These are phyloP conservation scores for Papilio gigon DNA, from an alignment of 2,888 invertebrate species.

Conservation along the genomic window DNA sequence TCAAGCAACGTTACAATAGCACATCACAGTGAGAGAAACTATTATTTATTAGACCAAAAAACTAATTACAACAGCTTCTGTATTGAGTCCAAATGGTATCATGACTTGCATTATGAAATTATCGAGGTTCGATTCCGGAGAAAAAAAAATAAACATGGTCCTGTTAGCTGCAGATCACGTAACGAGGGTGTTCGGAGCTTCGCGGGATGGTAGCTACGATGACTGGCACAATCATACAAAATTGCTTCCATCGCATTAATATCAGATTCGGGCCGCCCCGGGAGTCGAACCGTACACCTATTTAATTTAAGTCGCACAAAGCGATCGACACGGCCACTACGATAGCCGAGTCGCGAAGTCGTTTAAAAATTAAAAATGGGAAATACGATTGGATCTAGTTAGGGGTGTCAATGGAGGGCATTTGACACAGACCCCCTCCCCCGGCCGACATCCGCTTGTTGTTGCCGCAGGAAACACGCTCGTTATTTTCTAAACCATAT, in stretches of 20 bases:
- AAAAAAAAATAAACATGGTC: slow-evolving; percentile 28
- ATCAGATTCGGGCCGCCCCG: slow-evolving; percentile 61
- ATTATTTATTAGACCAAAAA: slow-evolving; percentile 19
- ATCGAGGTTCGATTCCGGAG: slow-evolving; percentile 26
- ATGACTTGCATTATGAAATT: slow-evolving; percentile 41
- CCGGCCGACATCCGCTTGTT: slow-evolving; percentile 42
- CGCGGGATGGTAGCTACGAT: slow-evolving; percentile 53
- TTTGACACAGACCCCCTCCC: slow-evolving; percentile 51
- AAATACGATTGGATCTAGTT: slow-evolving; percentile 55
- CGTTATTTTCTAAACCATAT: slow-evolving; percentile 15
- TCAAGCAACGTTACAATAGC: slow-evolving; percentile 1
- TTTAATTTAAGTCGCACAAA: slow-evolving; percentile 79
- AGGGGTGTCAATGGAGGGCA: slow-evolving; percentile 56
- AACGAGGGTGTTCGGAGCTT: slow-evolving; percentile 36
- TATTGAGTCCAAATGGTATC: slow-evolving; percentile 21
- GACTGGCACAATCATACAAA: slow-evolving; percentile 72
- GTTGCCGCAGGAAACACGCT: slow-evolving; percentile 38
- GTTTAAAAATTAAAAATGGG: slow-evolving; percentile 60
- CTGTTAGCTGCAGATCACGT: slow-evolving; percentile 41
- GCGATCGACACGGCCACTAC: slow-evolving; percentile 72
- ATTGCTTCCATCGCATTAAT: slow-evolving; percentile 74
- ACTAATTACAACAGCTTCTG: slow-evolving; percentile 38
- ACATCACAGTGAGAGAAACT: slow-evolving; percentile 21
- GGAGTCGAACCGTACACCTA: slow-evolving; percentile 62
- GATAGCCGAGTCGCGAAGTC: slow-evolving; percentile 66